Percentiles rank a stretch among this genome's conserved stretches.
Evolutionary conservation across 2,888 invertebrate species (phyloP).

Genomic region (Chydorus sphaericus): DNA sequence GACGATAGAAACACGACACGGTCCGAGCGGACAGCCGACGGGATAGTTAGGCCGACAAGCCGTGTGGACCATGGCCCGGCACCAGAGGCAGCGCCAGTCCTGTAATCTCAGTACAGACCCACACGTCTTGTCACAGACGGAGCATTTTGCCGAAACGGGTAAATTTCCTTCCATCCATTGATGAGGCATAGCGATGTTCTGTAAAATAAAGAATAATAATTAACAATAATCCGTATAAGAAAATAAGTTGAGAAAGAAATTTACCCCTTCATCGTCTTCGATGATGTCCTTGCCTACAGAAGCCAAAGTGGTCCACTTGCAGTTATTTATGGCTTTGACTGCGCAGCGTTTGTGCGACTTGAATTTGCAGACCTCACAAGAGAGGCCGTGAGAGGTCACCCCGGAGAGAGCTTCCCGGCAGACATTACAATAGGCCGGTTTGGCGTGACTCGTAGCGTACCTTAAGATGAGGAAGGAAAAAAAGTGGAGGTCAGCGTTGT

Average conservation of each 20-base stretch:
- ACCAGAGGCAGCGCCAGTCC: constrained; percentile 96
- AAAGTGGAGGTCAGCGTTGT: constrained; percentile 40
- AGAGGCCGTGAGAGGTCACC: constrained; percentile 86
- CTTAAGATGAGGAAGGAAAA: constrained; percentile 57
- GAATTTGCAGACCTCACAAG: constrained; percentile 94
- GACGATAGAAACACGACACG: constrained; percentile 77
- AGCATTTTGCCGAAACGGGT: constrained; percentile 84
- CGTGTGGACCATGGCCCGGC: constrained; percentile 80
- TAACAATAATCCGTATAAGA: constrained; percentile 2
- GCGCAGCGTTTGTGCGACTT: constrained; percentile 94
- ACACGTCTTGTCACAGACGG: constrained; percentile 87
- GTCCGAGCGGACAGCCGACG: constrained; percentile 70
- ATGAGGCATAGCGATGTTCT: constrained; percentile 87
- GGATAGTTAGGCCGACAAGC: constrained; percentile 67
- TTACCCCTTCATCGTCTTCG: constrained; percentile 79
- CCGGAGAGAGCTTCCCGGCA: constrained; percentile 82
- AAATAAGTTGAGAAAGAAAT: constrained; percentile 22
- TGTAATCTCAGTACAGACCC: constrained; percentile 86
- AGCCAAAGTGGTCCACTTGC: constrained; percentile 94
- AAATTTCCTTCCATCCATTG: constrained; percentile 97
- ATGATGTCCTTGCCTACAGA: constrained; percentile 89
- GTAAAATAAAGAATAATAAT: constrained; percentile 19
- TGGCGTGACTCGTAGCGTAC: constrained; percentile 85
- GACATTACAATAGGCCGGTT: constrained; percentile 93
- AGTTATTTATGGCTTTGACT: constrained; percentile 77